A percentile compares a stretch with the other conserved stretches of the same genome.
Conservation (phyloP, 2,888 invertebrate genomes). For the Graphium colonna region DNA sequence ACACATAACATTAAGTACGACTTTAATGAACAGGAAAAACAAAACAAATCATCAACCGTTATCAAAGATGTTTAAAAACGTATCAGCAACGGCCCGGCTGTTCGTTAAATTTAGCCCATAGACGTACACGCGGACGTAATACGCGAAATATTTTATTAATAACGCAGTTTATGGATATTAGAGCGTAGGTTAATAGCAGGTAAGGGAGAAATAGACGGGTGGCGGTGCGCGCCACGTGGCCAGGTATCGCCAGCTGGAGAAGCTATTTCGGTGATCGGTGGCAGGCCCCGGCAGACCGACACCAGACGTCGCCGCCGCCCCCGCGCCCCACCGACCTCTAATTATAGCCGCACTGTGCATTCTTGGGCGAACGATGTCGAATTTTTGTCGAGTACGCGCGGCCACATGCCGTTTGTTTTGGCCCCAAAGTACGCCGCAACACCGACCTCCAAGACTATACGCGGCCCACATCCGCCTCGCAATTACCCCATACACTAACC, state of each 20-base stretch:
- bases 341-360: slow-evolving; percentile 77
- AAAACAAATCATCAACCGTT: too few relatives aligned
- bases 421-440: slow-evolving; percentile 47
- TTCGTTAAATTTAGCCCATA: not conserved
- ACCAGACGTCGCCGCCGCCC: slow-evolving; percentile 78
- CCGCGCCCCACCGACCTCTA: slow-evolving; percentile 76
- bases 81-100: not conserved
- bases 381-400: slow-evolving; percentile 80
- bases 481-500: not conserved
- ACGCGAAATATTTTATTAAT: not conserved
- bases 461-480: slow-evolving; percentile 1
- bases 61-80: too few relatives aligned
- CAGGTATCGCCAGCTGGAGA: slow-evolving; percentile 77
- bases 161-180: not conserved
- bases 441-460: slow-evolving; percentile 22
- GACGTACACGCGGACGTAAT: too few relatives aligned
- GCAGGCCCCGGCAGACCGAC: slow-evolving; percentile 83
- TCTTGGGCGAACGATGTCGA: slow-evolving; percentile 79
- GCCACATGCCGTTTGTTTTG: slow-evolving; percentile 77
- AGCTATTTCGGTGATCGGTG: slow-evolving; percentile 79
- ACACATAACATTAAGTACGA: too few relatives aligned
- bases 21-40: too few relatives aligned
- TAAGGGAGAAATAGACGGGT: slow-evolving; percentile 22
- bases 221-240: slow-evolving; percentile 64
- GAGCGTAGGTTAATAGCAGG: not conserved